Evolutionary conservation across 2,113 vertebrate genomes (phyloP).

Genomic region (Osmerus eperlanus): DNA sequence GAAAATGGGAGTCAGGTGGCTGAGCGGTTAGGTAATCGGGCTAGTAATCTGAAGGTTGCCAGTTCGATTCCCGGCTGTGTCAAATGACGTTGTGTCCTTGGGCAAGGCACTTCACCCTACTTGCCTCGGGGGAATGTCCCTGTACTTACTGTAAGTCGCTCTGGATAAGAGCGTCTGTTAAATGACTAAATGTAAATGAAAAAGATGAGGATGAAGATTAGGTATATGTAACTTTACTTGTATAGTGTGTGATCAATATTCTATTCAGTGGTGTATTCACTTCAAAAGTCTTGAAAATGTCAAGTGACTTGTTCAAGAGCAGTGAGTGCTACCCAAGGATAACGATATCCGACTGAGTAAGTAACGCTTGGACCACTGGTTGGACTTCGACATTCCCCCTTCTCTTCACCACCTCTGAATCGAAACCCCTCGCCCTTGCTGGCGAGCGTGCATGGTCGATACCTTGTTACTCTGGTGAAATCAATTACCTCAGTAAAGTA

Average conservation of each 20-base stretch:
- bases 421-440: conserved; percentile 61
- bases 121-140: too few species aligned
- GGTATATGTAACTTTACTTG: too few species aligned
- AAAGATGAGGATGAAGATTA: too few species aligned
- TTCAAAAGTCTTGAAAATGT: background rate
- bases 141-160: too few species aligned
- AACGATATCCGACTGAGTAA: conserved; percentile 61
- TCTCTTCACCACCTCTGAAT: conserved; percentile 61
- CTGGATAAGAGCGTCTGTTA: too few species aligned
- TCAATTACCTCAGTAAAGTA: conserved; percentile 85
- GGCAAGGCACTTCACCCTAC: too few species aligned
- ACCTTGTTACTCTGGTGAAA: conserved; percentile 86
- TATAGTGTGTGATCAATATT: background rate
- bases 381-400: conserved; percentile 44
- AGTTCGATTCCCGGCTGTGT: too few species aligned
- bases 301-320: conserved; percentile 23
- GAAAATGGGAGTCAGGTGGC: too few species aligned
- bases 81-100: too few species aligned
- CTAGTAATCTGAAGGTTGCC: too few species aligned
- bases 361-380: conserved; percentile 27
- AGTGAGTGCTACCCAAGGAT: conserved; percentile 55
- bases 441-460: conserved; percentile 77
- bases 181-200: too few species aligned
- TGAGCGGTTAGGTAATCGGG: too few species aligned
- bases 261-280: background rate